Evolutionary conservation across 2,797 vertebrate species (phyloP), one percentile per base, ranked within the genome.

Genomic region (Sphenopsis melanotis): DNA sequence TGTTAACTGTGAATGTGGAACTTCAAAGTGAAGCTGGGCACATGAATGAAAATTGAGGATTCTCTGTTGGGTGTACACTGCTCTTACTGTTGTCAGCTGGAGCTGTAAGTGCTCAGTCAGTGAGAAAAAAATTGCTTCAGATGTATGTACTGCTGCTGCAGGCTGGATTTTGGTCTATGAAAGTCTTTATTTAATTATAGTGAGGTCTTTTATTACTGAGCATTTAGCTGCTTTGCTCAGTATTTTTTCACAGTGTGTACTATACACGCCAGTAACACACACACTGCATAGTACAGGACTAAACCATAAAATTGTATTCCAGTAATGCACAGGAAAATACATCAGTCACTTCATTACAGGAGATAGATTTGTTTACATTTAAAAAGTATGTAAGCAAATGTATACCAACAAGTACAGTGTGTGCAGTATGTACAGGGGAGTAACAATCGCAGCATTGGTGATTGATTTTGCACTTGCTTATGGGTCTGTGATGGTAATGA

Each of bases 1-100:
- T 52, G 19, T 60, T 75, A 60, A 15, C 32, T 87, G 12, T 59
- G 70, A 44, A 27, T 63, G 32, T 9, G 11, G n/a, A 30, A 44
- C 50, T 84, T 90, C 55, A 47, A 47, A 87, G 59, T 24, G 17
- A 68, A 68, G 29, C 24, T 15, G 34, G 50, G 13, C 19, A 34
- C 6, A 2, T 44, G 55, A 41, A 5, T 41, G 55, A 76, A 63
- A 84, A 37, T 26, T 26, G 55, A 47, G 92, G 55, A 66, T n/a
- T 9, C 32, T 44, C 20, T 39, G 29, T 44, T 44, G 32, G 10
- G 14, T 1, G 0, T 34, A 7, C 24, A 8, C 29, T 3, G 3
- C 64, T 83, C 9, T 47, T 63, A 2, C 50, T 55, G 21, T n/a
- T 68, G 50, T 82, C n/a, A 55, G 22, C 32, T 59, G 36, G 72